These are phyloP conservation scores for Rhinatrema bivittatum DNA, from an alignment of 2,797 vertebrate genomes.

Conservation along the genomic window DNA sequence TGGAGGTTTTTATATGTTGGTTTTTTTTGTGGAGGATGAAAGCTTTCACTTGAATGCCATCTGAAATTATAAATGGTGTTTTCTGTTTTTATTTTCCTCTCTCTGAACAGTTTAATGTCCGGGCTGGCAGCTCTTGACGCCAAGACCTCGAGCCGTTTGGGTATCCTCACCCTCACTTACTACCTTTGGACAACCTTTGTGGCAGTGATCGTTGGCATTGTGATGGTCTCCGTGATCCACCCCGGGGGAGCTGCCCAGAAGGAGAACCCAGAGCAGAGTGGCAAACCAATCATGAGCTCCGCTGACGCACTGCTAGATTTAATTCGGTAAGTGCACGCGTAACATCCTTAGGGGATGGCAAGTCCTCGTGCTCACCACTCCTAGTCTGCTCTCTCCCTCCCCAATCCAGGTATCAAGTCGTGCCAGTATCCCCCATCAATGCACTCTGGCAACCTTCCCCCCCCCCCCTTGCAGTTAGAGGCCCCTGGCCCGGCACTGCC, in stretches of 20 bases:
- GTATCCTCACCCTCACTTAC: constrained; percentile 87
- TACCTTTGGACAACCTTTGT: constrained; percentile 96
- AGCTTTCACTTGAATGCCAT: too few relatives aligned
- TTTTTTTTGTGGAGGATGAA: too few relatives aligned
- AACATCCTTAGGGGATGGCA: constrained; percentile 13
- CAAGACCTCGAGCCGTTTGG: constrained; percentile 88
- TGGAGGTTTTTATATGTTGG: too few relatives aligned
- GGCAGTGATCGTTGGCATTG: constrained; percentile 87
- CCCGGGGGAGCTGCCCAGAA: constrained; percentile 88
- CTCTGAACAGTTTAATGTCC: constrained; percentile 93
- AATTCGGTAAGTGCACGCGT: constrained; percentile 67
- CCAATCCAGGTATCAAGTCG: too few relatives aligned
- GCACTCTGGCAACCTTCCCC: too few relatives aligned
- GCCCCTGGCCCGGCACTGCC: too few relatives aligned
- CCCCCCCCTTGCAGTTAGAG: too few relatives aligned
- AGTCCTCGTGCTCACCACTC: background rate
- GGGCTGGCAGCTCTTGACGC: constrained; percentile 88
- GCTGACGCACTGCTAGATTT: constrained; percentile 90
- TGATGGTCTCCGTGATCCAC: constrained; percentile 93
- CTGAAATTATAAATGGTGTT: too few relatives aligned
- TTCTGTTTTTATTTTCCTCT: constrained; percentile 16
- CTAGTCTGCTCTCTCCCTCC: too few relatives aligned
- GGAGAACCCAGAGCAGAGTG: constrained; percentile 74
- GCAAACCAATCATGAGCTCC: constrained; percentile 89
- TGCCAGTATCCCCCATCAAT: too few relatives aligned